phyloP scores from a whole-genome alignment of 2,797 vertebrate species.

The Threskiornis aethiopicus region DNA sequence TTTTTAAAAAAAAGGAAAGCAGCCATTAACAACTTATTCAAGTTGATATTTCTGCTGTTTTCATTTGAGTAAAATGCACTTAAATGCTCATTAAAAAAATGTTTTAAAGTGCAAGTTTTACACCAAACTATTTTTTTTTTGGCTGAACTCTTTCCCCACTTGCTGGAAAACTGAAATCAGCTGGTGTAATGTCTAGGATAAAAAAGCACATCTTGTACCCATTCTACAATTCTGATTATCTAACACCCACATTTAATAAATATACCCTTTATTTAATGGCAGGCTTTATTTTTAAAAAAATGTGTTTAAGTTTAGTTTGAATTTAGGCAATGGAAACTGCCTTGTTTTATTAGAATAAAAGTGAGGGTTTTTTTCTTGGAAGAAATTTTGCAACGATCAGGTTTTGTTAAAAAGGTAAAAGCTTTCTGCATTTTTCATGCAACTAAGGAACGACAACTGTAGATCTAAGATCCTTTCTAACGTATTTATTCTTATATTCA shows the following conservation, averaged over 20 bases:
- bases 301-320: not conserved
- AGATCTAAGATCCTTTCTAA: not conserved
- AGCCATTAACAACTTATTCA: not conserved
- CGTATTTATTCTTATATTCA: not conserved
- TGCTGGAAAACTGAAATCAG: not conserved
- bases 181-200: not conserved
- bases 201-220: slow-evolving; percentile 32
- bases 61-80: not conserved
- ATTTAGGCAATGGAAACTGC: not conserved
- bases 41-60: not conserved
- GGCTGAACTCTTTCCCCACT: not conserved
- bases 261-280: not conserved
- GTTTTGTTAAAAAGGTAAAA: not conserved
- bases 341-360: not conserved
- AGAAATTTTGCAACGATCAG: not conserved
- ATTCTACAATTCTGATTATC: slow-evolving; percentile 29
- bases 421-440: not conserved
- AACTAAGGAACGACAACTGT: not conserved
- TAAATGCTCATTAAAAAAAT: not conserved
- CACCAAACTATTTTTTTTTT: not conserved
- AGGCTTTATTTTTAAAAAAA: not conserved
- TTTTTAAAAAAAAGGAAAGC: not conserved
- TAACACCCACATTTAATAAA: slow-evolving; percentile 10
- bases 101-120: not conserved
- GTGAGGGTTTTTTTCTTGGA: not conserved